Conservation (phyloP, 1,140 invertebrate species). For the Octopus bimaculoides region DNA sequence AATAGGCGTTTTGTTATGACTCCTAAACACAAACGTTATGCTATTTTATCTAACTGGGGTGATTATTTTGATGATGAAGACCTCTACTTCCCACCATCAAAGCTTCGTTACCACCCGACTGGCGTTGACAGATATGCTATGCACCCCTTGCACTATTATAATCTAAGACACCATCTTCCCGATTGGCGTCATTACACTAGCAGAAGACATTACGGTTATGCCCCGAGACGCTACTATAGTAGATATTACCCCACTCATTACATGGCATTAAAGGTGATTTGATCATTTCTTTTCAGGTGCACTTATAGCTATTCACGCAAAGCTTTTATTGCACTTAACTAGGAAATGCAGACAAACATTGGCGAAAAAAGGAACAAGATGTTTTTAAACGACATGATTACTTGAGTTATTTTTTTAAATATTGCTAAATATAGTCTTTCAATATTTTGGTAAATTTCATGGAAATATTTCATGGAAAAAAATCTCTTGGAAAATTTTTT, state of each 20-base stretch:
- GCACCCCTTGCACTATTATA: too few species aligned
- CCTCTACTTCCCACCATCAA: too few species aligned
- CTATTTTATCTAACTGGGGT: too few species aligned
- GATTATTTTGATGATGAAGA: too few species aligned
- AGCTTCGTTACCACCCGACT: too few species aligned
- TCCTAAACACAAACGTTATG: too few species aligned
- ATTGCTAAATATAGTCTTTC: background rate
- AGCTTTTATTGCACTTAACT: background rate
- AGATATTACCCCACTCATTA: background rate
- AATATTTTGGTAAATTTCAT: too few species aligned
- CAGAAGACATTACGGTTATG: background rate
- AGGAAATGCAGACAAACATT: background rate
- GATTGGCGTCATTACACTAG: background rate
- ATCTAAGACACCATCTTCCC: background rate
- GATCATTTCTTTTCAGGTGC: background rate
- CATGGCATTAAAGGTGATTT: background rate
- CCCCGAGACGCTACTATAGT: background rate
- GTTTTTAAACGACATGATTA: background rate
- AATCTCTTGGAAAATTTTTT: too few species aligned
- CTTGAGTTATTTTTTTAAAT: background rate
- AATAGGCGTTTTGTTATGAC: background rate
- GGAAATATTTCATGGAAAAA: too few species aligned
- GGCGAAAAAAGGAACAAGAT: slow-evolving; percentile 6
- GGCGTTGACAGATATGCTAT: too few species aligned
- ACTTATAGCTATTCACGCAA: background rate